A percentile compares a stretch with the other conserved stretches of the same genome.
Conservation (phyloP, 1,140 invertebrate genomes). For the Hetaerina americana region DNA sequence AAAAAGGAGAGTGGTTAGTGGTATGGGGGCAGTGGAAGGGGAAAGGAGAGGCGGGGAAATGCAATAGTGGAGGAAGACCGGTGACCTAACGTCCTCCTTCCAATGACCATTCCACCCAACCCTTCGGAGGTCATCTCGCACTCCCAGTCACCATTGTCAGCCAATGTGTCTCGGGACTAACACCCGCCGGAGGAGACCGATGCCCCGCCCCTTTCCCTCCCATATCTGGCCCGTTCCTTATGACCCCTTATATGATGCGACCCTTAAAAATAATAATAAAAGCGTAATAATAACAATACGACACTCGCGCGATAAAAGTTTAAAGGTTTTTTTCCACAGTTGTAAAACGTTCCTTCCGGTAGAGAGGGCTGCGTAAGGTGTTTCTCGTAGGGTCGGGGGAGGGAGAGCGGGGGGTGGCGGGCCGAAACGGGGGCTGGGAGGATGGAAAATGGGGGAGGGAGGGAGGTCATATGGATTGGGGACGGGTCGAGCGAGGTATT, state of each 20-base stretch:
- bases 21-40: too few species aligned
- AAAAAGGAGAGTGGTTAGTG: too few species aligned
- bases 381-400: background rate
- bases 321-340: background rate
- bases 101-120: background rate
- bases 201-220: too few species aligned
- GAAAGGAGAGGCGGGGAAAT: too few species aligned
- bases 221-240: background rate
- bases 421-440: too few species aligned
- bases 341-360: background rate
- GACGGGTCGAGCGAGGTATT: too few species aligned
- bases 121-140: background rate
- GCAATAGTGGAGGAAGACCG: too few species aligned
- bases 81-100: too few species aligned
- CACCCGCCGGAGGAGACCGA: too few species aligned
- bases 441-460: too few species aligned
- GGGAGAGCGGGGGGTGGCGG: too few species aligned
- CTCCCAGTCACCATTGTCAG: background rate
- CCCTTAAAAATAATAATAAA: background rate
- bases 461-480: too few species aligned
- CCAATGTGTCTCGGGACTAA: background rate
- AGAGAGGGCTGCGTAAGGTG: background rate
- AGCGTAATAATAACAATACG: background rate
- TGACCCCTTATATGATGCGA: background rate
- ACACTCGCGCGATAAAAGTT: background rate